Conservation (phyloP, 2,113 vertebrate genomes). For the Sitta europaea region DNA sequence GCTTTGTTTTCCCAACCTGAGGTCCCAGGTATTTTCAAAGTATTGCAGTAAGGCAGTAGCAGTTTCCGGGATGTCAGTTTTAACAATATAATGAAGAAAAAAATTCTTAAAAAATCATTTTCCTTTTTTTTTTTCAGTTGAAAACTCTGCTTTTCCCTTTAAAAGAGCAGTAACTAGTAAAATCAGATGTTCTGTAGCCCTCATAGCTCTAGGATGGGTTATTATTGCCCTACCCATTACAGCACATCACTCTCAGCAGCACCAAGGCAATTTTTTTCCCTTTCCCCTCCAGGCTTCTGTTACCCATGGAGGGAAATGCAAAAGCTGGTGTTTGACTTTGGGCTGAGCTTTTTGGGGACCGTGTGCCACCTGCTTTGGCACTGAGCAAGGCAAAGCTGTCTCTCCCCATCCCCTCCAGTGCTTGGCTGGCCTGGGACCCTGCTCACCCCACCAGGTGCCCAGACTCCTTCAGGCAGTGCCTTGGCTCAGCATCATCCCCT, state of each 20-base stretch:
- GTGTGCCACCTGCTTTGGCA: not conserved
- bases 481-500: not conserved
- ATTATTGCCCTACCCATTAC: not conserved
- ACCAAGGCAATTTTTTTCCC: not conserved
- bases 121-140: not conserved
- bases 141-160: not conserved
- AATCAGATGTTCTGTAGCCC: not conserved
- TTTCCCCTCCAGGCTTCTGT: not conserved
- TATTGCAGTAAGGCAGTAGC: not conserved
- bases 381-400: not conserved
- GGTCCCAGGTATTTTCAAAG: not conserved
- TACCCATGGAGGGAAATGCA: not conserved
- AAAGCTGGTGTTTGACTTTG: not conserved
- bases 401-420: not conserved
- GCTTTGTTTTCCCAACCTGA: not conserved
- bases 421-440: not conserved
- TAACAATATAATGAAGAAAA: not conserved
- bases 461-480: not conserved
- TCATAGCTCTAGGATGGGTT: not conserved
- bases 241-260: not conserved
- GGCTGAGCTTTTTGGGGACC: not conserved
- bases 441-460: not conserved
- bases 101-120: not conserved
- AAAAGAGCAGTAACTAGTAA: not conserved
- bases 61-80: not conserved